Evolutionary conservation across 2,113 vertebrate species (phyloP).

Genomic region (Anthoscopus minutus): DNA sequence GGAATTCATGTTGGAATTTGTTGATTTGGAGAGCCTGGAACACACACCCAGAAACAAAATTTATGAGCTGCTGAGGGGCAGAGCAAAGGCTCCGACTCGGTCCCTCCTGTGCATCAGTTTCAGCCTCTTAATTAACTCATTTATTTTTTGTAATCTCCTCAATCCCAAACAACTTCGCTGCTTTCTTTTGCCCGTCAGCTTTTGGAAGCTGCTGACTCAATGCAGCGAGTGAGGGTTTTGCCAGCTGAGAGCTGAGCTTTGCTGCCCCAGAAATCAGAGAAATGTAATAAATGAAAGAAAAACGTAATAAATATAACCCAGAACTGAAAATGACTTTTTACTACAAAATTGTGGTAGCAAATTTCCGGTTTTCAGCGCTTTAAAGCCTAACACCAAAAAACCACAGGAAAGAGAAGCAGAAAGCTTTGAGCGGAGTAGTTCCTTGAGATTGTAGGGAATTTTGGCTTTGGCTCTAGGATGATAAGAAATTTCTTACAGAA

Average conservation of each 20-base stretch:
- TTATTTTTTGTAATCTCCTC: background rate
- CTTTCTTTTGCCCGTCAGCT: accelerated
- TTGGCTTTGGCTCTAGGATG: accelerated
- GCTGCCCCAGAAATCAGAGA: background rate
- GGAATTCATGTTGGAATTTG: background rate
- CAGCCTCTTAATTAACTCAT: background rate
- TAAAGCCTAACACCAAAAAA: background rate
- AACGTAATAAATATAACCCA: background rate
- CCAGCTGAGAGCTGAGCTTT: background rate
- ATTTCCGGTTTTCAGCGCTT: background rate
- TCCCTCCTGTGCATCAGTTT: background rate
- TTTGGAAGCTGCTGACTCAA: background rate
- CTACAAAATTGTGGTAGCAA: background rate
- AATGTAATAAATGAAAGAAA: background rate
- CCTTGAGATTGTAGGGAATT: too few relatives aligned
- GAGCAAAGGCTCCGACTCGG: background rate
- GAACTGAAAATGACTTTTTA: background rate
- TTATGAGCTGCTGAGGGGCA: background rate
- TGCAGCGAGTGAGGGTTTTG: accelerated
- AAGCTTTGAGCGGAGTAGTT: background rate
- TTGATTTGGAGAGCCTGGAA: background rate
- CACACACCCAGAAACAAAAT: background rate
- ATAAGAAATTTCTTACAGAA: background rate
- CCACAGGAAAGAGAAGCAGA: background rate
- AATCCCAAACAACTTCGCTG: background rate